Conservation (phyloP, 2,888 invertebrate genomes). For the Melinopterus prodromus region DNA sequence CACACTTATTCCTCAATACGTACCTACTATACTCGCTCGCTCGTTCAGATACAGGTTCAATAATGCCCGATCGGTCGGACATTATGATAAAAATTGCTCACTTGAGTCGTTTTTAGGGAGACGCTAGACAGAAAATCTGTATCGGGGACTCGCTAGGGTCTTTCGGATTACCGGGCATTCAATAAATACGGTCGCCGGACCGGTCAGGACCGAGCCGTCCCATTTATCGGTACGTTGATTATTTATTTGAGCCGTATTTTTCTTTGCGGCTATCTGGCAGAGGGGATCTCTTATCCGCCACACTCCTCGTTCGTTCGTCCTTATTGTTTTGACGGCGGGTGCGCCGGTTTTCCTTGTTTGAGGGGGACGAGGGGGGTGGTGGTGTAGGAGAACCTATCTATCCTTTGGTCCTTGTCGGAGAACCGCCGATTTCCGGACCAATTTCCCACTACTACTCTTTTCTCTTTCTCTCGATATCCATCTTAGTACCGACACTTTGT, state of each 20-base stretch:
- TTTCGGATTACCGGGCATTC: neutral
- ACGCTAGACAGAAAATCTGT: neutral
- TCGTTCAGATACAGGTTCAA: neutral
- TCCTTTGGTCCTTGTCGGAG: neutral
- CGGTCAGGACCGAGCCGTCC: neutral
- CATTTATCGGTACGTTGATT: conserved; percentile 4
- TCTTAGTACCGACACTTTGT: neutral
- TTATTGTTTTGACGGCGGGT: neutral
- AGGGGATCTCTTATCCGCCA: neutral
- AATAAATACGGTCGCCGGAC: neutral
- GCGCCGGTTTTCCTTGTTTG: neutral
- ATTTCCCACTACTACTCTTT: neutral
- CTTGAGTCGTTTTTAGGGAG: neutral
- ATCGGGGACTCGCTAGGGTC: neutral
- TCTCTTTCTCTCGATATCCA: neutral
- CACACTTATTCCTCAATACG: too few species aligned
- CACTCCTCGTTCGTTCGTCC: neutral
- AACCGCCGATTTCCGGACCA: conserved; percentile 4
- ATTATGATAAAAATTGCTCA: neutral
- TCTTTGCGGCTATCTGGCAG: neutral
- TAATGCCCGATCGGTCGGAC: neutral
- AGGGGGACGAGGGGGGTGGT: too few species aligned
- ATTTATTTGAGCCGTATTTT: conserved; percentile 4
- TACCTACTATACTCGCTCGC: too few species aligned
- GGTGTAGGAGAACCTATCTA: neutral